A percentile compares a stretch with the other conserved stretches of the same genome.
phyloP scores from a whole-genome alignment of 2,888 invertebrate species.

The Epinotia brunnichana region DNA sequence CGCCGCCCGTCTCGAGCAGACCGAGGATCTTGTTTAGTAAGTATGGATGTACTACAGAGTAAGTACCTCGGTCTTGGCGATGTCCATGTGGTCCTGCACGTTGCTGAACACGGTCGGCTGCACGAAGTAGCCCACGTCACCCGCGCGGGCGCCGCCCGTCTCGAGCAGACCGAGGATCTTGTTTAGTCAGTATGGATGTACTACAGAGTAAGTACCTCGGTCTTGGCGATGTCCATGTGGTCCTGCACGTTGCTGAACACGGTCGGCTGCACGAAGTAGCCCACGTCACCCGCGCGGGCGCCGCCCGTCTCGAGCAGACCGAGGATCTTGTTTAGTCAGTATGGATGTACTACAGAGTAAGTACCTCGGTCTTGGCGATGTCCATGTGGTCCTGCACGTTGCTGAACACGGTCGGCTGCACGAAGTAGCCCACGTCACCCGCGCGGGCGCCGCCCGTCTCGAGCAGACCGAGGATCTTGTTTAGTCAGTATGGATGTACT shows the following conservation, averaged over 20 bases:
- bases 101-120: slow-evolving; percentile 95
- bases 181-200: too few species aligned
- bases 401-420: slow-evolving; percentile 95
- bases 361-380: slow-evolving; percentile 91
- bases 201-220: too few species aligned
- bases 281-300: slow-evolving; percentile 86
- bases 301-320: slow-evolving; percentile 90
- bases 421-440: slow-evolving; percentile 90
- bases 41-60: too few species aligned
- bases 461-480: slow-evolving; percentile 91
- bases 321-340: slow-evolving; percentile 86
- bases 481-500: too few species aligned
- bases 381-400: slow-evolving; percentile 93
- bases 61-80: slow-evolving; percentile 89
- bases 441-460: slow-evolving; percentile 92
- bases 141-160: slow-evolving; percentile 91
- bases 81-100: slow-evolving; percentile 92
- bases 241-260: slow-evolving; percentile 94
- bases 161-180: slow-evolving; percentile 93
- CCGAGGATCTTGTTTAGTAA: slow-evolving; percentile 86
- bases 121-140: slow-evolving; percentile 91
- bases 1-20: slow-evolving; percentile 92
- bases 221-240: slow-evolving; percentile 91
- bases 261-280: slow-evolving; percentile 94
- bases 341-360: too few species aligned